Base-by-base conservation (phyloP, 2,797 vertebrate species). In the Fundulus diaphanus region DNA sequence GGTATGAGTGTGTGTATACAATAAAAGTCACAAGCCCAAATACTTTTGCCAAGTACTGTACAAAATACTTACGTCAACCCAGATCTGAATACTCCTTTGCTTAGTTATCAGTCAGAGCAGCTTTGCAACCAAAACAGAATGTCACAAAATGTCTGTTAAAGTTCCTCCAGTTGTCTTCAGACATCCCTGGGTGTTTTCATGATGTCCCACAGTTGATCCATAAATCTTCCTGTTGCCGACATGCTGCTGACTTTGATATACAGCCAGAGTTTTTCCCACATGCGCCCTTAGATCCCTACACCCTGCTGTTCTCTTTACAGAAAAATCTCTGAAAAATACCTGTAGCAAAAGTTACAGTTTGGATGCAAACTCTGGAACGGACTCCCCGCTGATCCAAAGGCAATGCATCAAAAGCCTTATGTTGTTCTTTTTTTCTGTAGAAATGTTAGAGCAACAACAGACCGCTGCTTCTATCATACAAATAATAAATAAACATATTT, bases 281-380 rank as follows among this genome's bases (percentile, higher is more conserved):
- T 20, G 29, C 83, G 57, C 35, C 46, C 54, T 69, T 24, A 44
- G 42, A 72, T 78, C 33, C 46, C 46, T 66, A 81, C 42, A 66
- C 8, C 70, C 68, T 51, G 72, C 72, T 73, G 78, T 73, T 74
- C 24, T 42, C 37, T 46, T 35, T 42, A 80, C 54, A 37, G 24
- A 61, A 68, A 80, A 81, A 69, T n/a, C 61, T 63, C 48, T 69
- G 69, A 74, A 48, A 79, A 27, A 77, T 63, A 82, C 54, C 76
- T 70, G 74, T 6, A 2, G 49, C 2, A 57, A 77, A 66, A 70
- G 71, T 73, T 59, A 75, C 59, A 70, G 72, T 68, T 78, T 84
- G 67, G 83, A 83, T 37, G 12, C 54, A 49, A 29, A 66, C 70
- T 66, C 72, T 72, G 48, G n/a, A 88, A 79, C 69, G 48, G 52